Evolutionary conservation across 2,113 vertebrate species (phyloP), one percentile per base, ranked within the genome.

Genomic region (Glaucomys volans): DNA sequence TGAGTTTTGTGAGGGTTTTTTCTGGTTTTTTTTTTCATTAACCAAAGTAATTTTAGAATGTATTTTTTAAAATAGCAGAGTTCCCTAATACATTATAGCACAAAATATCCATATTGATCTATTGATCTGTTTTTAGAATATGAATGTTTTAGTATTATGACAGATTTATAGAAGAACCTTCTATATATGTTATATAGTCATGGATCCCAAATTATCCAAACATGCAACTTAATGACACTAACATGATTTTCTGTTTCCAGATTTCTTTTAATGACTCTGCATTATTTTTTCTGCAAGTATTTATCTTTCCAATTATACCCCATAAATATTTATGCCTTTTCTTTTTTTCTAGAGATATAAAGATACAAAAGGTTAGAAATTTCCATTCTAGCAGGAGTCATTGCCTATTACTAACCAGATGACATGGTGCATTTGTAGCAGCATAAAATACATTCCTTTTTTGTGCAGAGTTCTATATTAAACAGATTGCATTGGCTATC

Each of bases 281-380:
- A 50, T 79, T 95, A 17, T 83, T 69, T 42, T 75, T 87, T 67
- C 42, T 92, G 17, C 30, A 95, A 2, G 84, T 79, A 52, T 92
- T 83, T 75, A 44, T 88, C 5, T 87, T 81, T 85, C 42, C 71
- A 88, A 93, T 76, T 76, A 76, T 40, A 81, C 37, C 75, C 67
- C 90, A 8, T 86, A 93, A 84, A 44, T 96, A 87, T 67, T 62
- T 69, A 75, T 94, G 24, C 26, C 37, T 85, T 83, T 91, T 20
- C 17, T 59, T 79, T 87, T 87, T 87, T 93, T 72, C 57, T 71
- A 52, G 11, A 90, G 16, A 92, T 74, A 54, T 17, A 83, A 86
- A 83, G 37, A 83, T 67, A 77, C 50, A 90, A 81, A 76, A 32
- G 9, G 50, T 57, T 94, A 28, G 76, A 67, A 62, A 87, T 91